Conservation (phyloP, 1,140 invertebrate species). For the Drosophila punjabiensis region DNA sequence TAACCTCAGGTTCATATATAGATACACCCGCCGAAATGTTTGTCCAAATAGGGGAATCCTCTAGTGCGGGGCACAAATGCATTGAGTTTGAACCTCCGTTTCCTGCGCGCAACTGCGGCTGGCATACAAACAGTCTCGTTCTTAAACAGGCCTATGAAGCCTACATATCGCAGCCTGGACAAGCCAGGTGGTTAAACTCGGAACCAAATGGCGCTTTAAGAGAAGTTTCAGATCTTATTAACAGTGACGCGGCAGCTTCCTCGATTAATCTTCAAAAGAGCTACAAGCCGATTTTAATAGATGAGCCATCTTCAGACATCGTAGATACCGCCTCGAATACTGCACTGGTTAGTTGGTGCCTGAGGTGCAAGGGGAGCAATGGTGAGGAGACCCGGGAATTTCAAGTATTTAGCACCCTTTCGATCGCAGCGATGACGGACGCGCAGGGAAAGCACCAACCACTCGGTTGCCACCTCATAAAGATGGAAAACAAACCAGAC, state of each 20-base stretch:
- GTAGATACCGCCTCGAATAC: constrained; percentile 19
- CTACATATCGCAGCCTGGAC: constrained; percentile 33
- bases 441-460: constrained; percentile 5
- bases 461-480: constrained; percentile 60
- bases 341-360: constrained; percentile 55
- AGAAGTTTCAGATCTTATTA: neutral
- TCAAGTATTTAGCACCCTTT: constrained; percentile 50
- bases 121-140: constrained; percentile 64
- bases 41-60: constrained; percentile 32
- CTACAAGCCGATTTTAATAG: constrained; percentile 36
- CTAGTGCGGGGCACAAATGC: constrained; percentile 30
- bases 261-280: constrained; percentile 15
- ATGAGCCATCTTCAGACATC: constrained; percentile 7
- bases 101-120: constrained; percentile 62
- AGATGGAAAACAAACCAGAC: constrained; percentile 73
- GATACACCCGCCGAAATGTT: constrained; percentile 70
- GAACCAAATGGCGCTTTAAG: constrained; percentile 3
- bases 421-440: constrained; percentile 47
- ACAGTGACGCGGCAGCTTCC: neutral
- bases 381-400: neutral
- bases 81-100: constrained; percentile 65
- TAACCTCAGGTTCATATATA: constrained; percentile 53
- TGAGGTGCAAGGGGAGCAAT: constrained; percentile 8
- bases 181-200: constrained; percentile 46
- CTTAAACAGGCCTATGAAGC: constrained; percentile 42